phyloP scores from a whole-genome alignment of 2,888 invertebrate species.

The Cheiracanthium punctorium region DNA sequence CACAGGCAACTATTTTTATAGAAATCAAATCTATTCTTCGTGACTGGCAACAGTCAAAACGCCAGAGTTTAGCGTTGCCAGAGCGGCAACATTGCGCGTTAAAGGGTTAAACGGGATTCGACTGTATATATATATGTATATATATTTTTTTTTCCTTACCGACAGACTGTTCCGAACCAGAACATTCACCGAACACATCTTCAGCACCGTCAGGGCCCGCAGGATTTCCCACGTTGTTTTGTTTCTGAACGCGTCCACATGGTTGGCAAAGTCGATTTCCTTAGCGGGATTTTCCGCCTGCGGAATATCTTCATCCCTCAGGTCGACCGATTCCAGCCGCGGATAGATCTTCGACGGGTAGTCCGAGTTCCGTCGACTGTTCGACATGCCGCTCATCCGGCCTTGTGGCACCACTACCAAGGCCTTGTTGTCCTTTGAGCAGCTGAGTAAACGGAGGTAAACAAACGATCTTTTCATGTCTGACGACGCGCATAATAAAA shows the following conservation, averaged over 20 bases:
- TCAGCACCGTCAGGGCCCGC: slow-evolving; percentile 77
- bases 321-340: neutral
- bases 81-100: no score
- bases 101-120: no score
- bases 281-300: neutral
- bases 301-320: neutral
- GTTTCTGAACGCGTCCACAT: slow-evolving; percentile 75
- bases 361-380: neutral
- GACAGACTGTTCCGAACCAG: slow-evolving; percentile 77
- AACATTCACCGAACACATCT: slow-evolving; percentile 76
- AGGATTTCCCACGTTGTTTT: slow-evolving; percentile 77
- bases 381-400: neutral
- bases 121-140: no score
- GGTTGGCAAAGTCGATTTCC: slow-evolving; percentile 74
- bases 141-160: no score
- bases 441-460: neutral
- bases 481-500: neutral
- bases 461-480: neutral
- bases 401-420: neutral
- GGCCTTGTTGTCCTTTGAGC: neutral
- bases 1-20: no score
- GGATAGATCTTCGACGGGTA: neutral
- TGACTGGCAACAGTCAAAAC: no score
- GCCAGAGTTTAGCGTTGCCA: no score
- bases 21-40: no score